Evolutionary conservation across 2,113 vertebrate genomes (phyloP).

Genomic region (Calypte anna): DNA sequence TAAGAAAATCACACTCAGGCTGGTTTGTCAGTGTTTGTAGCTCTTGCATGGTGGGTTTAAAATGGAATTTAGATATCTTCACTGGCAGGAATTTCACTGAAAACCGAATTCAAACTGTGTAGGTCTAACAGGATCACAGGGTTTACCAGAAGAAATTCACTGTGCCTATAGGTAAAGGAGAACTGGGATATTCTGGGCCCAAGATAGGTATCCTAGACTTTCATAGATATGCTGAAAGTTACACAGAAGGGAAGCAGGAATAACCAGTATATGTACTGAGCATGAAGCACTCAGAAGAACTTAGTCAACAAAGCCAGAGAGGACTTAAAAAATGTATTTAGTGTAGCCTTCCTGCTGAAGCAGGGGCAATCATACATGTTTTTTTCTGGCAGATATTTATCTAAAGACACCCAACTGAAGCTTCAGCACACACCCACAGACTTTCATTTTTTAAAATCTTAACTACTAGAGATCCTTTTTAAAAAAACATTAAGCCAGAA

Average conservation of each 20-base stretch:
- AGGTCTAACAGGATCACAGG: background rate
- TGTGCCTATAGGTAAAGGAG: background rate
- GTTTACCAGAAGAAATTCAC: background rate
- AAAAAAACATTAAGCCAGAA: background rate
- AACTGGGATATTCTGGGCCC: background rate
- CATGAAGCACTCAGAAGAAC: background rate
- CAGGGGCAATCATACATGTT: slow-evolving; percentile 8
- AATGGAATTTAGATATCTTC: background rate
- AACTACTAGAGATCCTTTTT: background rate
- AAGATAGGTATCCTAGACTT: background rate
- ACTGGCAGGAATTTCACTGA: background rate
- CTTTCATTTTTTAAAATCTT: slow-evolving; percentile 9
- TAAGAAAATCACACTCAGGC: background rate
- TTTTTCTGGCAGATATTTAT: slow-evolving; percentile 51
- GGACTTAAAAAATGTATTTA: slow-evolving; percentile 17
- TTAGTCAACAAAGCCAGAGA: background rate
- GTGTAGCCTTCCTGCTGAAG: background rate
- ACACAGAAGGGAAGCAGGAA: background rate
- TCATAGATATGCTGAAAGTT: background rate
- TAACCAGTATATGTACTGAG: background rate
- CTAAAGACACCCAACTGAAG: slow-evolving; percentile 16
- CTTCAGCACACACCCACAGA: background rate
- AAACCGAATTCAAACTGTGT: background rate
- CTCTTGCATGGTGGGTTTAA: background rate
- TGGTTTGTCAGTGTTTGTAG: background rate